These are phyloP conservation scores for Biston stratarius DNA, from an alignment of 2,888 invertebrate species.

Conservation along the genomic window DNA sequence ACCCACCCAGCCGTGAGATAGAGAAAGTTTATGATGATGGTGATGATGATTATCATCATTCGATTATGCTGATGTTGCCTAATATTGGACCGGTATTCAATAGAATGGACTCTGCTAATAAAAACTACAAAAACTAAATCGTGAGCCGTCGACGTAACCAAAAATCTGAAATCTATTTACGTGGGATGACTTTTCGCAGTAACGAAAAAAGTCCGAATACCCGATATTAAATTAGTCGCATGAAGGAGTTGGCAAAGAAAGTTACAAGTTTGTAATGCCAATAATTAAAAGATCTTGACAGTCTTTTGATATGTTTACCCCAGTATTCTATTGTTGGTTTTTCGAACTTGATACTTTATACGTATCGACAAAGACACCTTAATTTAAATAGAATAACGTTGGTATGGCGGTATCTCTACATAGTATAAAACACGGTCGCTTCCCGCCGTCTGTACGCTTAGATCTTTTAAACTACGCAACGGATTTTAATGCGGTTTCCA, in stretches of 20 bases:
- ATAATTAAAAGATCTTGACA: constrained; percentile 32
- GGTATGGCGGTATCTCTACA: constrained; percentile 48
- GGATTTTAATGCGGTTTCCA: too few relatives aligned
- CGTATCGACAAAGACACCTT: background rate
- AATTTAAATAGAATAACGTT: constrained; percentile 38
- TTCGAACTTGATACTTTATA: constrained; percentile 14
- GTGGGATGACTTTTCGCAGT: background rate
- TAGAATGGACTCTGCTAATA: background rate
- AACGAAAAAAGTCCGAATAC: background rate
- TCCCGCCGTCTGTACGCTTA: too few relatives aligned
- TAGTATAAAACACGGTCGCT: too few relatives aligned
- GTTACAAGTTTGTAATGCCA: constrained; percentile 19
- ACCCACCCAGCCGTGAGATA: too few relatives aligned
- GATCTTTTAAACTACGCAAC: too few relatives aligned
- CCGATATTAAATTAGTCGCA: constrained; percentile 18
- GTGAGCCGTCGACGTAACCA: constrained; percentile 3
- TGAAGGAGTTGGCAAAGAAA: constrained; percentile 23
- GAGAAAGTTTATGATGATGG: too few relatives aligned
- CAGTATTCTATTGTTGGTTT: constrained; percentile 10
- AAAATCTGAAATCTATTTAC: constrained; percentile 1
- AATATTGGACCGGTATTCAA: background rate
- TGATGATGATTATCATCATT: too few relatives aligned
- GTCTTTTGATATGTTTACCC: constrained; percentile 14
- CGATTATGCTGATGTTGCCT: background rate
- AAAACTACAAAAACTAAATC: constrained; percentile 5